Evolutionary conservation across 2,113 vertebrate genomes (phyloP), one percentile per base, ranked within the genome.

Genomic region (Lasiurus borealis): DNA sequence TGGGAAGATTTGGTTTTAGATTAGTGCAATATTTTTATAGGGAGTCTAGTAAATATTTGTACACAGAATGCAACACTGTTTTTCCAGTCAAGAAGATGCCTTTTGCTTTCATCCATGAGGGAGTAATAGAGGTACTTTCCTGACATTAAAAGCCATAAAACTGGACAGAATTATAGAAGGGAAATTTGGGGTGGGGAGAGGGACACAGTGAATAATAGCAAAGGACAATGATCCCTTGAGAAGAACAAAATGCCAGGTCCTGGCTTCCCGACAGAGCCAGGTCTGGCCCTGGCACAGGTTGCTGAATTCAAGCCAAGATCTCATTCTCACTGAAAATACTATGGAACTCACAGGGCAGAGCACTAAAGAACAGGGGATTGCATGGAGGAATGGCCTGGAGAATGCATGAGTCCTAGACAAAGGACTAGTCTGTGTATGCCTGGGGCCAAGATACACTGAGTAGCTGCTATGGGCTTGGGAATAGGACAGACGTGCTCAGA

Each of bases 21-120:
- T 84, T 78, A 54, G 31, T 64, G n/a, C 34, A 90, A 50, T 76
- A 59, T 91, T 34, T 93, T 85, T 52, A 91, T 1, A 68, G 64
- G 68, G 40, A 46, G 5, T 36, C 11, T 21, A 54, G 69, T 75
- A 36, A 69, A 83, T 54, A 64, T 54, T 36, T 71, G n/a, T 46
- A 87, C 68, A n/a, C 1, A 44, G 78, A 85, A 71, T n/a, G 18
- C 11, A 81, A 71, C 1, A 76, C 75, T 64, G 52, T 34, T 46
- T 85, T 91, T 85, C 36, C 78, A 91, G 52, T 84, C n/a, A 66
- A 75, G 25, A 50, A 50, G 12, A 31, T 88, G 2, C 19, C 52
- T 85, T 94, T 76, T 57, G 25, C 12, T 72, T 92, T 86, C 16
- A 48, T 62, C 25, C 13, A 64, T 14, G 25, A 85, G 19, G 25